A percentile compares a stretch with the other conserved stretches of the same genome.
phyloP scores from a whole-genome alignment of 2,113 vertebrate genomes.

The Camarhynchus parvulus region DNA sequence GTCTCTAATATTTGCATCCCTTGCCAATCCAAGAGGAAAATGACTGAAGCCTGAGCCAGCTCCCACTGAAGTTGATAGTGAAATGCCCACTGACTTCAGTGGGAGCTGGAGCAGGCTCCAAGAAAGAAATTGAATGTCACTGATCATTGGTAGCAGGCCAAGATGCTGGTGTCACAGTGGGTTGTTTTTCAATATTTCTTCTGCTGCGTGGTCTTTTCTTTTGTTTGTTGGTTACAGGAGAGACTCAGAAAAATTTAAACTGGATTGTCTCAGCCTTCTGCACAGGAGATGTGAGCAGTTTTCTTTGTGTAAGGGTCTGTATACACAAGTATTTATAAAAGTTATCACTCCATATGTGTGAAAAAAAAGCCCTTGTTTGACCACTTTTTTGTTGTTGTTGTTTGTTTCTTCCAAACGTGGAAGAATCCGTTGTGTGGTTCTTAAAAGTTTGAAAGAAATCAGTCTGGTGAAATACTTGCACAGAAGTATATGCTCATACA shows the following conservation, averaged over 20 bases:
- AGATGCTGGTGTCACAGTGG: not conserved
- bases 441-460: not conserved
- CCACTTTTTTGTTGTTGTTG: not conserved
- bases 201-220: not conserved
- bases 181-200: not conserved
- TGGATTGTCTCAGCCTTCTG: not conserved
- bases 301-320: not conserved
- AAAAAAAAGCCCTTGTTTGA: not conserved
- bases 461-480: not conserved
- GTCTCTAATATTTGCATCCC: conserved; percentile 19
- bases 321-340: accelerated
- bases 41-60: conserved; percentile 35
- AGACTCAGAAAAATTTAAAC: not conserved
- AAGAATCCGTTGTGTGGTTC: not conserved
- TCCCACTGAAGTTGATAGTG: conserved; percentile 8
- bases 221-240: not conserved
- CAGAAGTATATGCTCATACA: not conserved
- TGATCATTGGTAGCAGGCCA: conserved; percentile 15
- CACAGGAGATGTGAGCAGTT: not conserved
- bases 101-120: conserved; percentile 23
- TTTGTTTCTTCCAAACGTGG: not conserved
- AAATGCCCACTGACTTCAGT: conserved; percentile 22
- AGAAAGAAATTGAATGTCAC: conserved; percentile 45
- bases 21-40: conserved; percentile 59
- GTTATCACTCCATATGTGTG: accelerated